Conservation (phyloP, 2,888 invertebrate species). For the Muschampia plurimacula region DNA sequence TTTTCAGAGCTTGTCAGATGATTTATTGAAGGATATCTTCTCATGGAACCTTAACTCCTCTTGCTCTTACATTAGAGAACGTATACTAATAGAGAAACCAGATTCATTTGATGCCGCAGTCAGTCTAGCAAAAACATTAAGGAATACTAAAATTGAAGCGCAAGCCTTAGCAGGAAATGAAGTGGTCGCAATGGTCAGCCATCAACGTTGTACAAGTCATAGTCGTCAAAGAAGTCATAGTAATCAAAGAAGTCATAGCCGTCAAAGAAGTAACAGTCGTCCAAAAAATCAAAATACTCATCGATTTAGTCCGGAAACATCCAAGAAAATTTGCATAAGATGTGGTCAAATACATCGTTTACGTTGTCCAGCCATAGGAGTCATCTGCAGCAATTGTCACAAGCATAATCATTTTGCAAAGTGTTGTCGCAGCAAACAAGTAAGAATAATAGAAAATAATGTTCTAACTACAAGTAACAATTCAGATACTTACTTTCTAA, state of each 20-base stretch:
- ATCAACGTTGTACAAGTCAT: neutral
- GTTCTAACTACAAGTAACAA: neutral
- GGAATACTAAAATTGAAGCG: neutral
- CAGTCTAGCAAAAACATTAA: neutral
- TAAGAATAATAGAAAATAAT: neutral
- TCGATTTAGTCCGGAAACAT: neutral
- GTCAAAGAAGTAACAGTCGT: conserved; percentile 6
- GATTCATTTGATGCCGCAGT: conserved; percentile 9
- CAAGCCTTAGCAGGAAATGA: conserved; percentile 11
- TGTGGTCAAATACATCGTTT: conserved; percentile 35
- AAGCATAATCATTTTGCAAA: conserved; percentile 36
- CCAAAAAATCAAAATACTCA: neutral
- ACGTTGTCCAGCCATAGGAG: conserved; percentile 40
- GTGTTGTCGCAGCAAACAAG: neutral
- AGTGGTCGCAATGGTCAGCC: neutral
- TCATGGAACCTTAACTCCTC: conserved; percentile 4
- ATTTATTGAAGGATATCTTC: conserved; percentile 1
- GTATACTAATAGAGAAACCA: neutral
- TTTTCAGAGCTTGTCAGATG: neutral
- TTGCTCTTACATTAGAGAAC: conserved; percentile 1
- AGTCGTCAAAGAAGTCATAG: no score
- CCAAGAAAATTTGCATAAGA: conserved; percentile 4
- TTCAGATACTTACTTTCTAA: neutral
- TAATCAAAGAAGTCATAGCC: neutral
- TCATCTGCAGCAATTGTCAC: conserved; percentile 33